Conservation (phyloP, 2,113 vertebrate genomes). For the Hippocampus guttulatus region DNA sequence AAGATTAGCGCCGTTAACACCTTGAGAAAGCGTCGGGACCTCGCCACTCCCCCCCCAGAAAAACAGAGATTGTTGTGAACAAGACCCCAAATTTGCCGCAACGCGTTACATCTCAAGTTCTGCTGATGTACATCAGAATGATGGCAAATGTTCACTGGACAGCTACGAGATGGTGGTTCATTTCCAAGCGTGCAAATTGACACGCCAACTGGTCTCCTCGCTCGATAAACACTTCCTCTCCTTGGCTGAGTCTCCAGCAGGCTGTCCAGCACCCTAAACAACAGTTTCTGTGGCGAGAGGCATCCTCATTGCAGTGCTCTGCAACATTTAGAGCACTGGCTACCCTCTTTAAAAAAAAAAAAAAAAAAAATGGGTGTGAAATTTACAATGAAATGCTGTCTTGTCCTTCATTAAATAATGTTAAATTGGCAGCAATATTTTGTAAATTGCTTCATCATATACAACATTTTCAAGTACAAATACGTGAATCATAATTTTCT, state of each 20-base stretch:
- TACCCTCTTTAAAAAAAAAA: not conserved
- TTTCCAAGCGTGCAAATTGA: constrained; percentile 17
- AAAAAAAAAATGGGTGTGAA: too few species aligned
- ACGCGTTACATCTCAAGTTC: not conserved
- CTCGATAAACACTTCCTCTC: constrained; percentile 31
- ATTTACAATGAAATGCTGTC: too few species aligned
- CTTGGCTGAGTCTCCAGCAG: constrained; percentile 27
- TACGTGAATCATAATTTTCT: too few species aligned
- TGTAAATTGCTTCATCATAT: too few species aligned
- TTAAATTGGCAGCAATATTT: too few species aligned
- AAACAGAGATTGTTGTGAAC: not conserved
- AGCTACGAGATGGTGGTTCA: constrained; percentile 5
- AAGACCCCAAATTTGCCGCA: not conserved
- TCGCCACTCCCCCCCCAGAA: constrained; percentile 3
- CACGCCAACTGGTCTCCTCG: constrained; percentile 29
- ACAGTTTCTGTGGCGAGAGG: constrained; percentile 43
- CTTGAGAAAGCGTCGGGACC: constrained; percentile 23
- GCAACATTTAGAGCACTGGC: constrained; percentile 44
- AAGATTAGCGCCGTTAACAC: constrained; percentile 27
- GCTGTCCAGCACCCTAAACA: constrained; percentile 33
- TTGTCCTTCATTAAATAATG: too few species aligned
- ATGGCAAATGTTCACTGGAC: not conserved
- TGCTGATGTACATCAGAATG: not conserved
- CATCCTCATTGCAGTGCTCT: constrained; percentile 32
- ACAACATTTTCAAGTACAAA: too few species aligned